Evolutionary conservation across 2,888 invertebrate species (phyloP), one percentile per base, ranked within the genome.

Genomic region (Lepidocyrtinus sp.): DNA sequence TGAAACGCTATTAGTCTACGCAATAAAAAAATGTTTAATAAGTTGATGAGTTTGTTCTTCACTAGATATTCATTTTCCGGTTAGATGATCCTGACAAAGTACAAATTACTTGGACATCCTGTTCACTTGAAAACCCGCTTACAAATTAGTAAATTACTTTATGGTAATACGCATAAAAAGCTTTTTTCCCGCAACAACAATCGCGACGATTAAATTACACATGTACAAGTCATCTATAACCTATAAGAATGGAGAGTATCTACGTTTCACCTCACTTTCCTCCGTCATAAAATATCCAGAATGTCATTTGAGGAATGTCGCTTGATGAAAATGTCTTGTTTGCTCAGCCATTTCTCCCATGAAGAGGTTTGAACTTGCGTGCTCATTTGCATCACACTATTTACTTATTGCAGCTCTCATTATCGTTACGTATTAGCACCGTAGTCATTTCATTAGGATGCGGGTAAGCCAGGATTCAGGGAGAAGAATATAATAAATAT

Each of bases 241-340:
- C 36, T 36, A 36, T 36, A 36, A 36, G 5, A 36, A 7, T 36
- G 5, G 36, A 36, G 12, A 36, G 5, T 7, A 36, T 36, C 36
- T 36, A 5, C 36, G 36, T 36, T 36, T 36, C 36, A 36, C 36
- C 12, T 36, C 36, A 36, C 36, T 12, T 36, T 12, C 9, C 59
- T 69, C 68, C 24, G 36, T 64, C 76, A 70, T 76, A 71, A 76
- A 76, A 36, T 70, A 25, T 77, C 59, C 71, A 24, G 22, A 45
- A 45, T 77, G 77, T 77, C 77, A 78, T 59, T 72, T 46, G 21
- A 68, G 72, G 78, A 78, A 78, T 78, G 78, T 73, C 72, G 78
- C 71, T 67, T 68, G 27, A 77, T 70, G 71, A 70, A 70, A 76
- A 76, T 76, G 75, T 75, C 75, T 75, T 68, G 75, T 73, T 73